Evolutionary conservation across 2,113 vertebrate species (phyloP).

Genomic region (Gulo gulo): DNA sequence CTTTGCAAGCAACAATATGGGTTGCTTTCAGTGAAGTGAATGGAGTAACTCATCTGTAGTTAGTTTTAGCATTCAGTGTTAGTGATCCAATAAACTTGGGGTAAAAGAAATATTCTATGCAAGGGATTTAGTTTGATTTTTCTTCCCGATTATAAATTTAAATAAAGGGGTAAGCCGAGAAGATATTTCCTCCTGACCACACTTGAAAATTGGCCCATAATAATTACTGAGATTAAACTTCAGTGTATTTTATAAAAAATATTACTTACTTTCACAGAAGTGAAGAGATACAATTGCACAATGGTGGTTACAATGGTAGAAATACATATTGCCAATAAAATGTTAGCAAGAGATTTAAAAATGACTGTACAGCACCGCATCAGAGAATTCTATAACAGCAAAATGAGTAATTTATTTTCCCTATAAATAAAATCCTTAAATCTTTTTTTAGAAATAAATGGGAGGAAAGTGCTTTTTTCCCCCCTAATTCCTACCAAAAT

Average conservation of each 20-base stretch:
- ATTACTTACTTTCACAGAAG: constrained; percentile 90
- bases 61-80: background rate
- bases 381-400: constrained; percentile 82
- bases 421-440: constrained; percentile 78
- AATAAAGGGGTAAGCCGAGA: background rate
- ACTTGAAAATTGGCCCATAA: constrained; percentile 64
- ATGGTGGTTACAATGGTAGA: constrained; percentile 88
- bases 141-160: background rate
- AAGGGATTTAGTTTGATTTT: background rate
- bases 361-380: constrained; percentile 87
- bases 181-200: background rate
- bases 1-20: background rate
- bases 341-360: constrained; percentile 86
- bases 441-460: constrained; percentile 73
- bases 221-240: constrained; percentile 78
- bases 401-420: constrained; percentile 71
- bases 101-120: background rate
- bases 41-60: background rate
- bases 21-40: background rate
- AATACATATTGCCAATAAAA: constrained; percentile 83
- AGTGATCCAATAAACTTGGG: background rate
- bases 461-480: constrained; percentile 60
- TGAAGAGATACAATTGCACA: constrained; percentile 88
- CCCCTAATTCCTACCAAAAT: constrained; percentile 76
- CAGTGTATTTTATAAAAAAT: constrained; percentile 91